phyloP scores from a whole-genome alignment of 2,113 vertebrate genomes.

The Syngnathus typhle region DNA sequence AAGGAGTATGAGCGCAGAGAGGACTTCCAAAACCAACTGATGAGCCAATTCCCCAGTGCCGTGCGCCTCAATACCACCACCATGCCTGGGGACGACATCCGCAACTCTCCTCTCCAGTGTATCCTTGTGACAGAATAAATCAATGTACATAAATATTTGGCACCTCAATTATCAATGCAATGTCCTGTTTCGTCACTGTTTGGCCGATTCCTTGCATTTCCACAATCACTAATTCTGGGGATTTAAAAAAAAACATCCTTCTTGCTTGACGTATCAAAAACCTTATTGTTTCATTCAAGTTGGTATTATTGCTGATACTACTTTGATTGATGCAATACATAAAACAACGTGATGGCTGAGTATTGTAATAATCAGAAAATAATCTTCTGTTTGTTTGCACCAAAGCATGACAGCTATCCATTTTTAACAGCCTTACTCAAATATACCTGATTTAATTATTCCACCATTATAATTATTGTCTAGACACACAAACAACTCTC shows the following conservation, averaged over 20 bases:
- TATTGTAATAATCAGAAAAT: not conserved
- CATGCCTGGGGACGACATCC: conserved; percentile 82
- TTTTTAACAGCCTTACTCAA: not conserved
- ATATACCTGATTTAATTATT: not conserved
- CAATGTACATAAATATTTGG: not conserved
- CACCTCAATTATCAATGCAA: not conserved
- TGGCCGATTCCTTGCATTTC: not conserved
- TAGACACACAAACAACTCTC: not conserved
- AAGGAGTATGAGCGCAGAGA: conserved; percentile 95
- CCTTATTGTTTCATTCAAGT: too few relatives aligned
- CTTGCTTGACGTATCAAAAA: too few relatives aligned
- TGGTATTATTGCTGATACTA: too few relatives aligned
- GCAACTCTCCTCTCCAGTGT: conserved; percentile 81
- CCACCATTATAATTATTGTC: not conserved
- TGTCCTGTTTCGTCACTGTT: not conserved
- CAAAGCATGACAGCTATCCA: not conserved
- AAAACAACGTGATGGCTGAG: too few relatives aligned
- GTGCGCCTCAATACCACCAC: conserved; percentile 91
- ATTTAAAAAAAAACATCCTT: too few relatives aligned
- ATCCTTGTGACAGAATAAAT: conserved; percentile 72
- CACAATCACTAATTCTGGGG: not conserved
- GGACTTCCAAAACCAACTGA: conserved; percentile 90
- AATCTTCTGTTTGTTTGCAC: not conserved
- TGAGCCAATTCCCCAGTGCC: conserved; percentile 89
- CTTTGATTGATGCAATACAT: too few relatives aligned